A percentile compares a stretch with the other conserved stretches of the same genome.
These are phyloP conservation scores for Pteropus alecto DNA, from an alignment of 2,113 vertebrate genomes.

Conservation along the genomic window DNA sequence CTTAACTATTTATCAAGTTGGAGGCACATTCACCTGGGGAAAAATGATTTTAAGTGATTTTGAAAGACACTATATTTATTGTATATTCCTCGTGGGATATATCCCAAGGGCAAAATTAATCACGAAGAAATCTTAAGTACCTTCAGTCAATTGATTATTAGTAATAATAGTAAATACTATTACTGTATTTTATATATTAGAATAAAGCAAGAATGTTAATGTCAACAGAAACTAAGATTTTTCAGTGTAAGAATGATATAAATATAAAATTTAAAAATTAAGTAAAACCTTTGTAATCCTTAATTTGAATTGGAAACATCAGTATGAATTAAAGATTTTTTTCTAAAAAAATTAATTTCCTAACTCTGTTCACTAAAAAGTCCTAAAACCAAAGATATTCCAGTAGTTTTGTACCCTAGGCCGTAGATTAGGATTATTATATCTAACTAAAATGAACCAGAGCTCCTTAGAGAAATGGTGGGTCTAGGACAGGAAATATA, in stretches of 20 bases:
- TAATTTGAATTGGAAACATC: not conserved
- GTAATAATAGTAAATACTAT: not conserved
- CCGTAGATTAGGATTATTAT: not conserved
- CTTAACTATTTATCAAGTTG: not conserved
- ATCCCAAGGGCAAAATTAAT: not conserved
- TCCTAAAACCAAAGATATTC: not conserved
- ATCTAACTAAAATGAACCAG: not conserved
- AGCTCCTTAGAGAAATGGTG: not conserved
- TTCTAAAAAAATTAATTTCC: not conserved
- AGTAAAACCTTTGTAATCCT: not conserved
- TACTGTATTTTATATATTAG: not conserved
- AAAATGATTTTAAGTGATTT: not conserved
- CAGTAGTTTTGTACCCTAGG: not conserved
- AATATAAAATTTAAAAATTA: not conserved
- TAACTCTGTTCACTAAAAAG: not conserved
- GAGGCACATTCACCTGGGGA: not conserved
- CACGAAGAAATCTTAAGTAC: not conserved
- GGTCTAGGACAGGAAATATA: not conserved
- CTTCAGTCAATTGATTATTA: not conserved
- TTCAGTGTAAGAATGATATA: not conserved
- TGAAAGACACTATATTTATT: not conserved
- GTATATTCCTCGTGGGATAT: not conserved
- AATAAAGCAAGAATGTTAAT: not conserved
- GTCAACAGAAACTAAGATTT: not conserved
- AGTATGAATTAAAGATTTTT: not conserved